These are phyloP conservation scores for Aplochiton taeniatus DNA, from an alignment of 2,797 vertebrate genomes.

Conservation along the genomic window DNA sequence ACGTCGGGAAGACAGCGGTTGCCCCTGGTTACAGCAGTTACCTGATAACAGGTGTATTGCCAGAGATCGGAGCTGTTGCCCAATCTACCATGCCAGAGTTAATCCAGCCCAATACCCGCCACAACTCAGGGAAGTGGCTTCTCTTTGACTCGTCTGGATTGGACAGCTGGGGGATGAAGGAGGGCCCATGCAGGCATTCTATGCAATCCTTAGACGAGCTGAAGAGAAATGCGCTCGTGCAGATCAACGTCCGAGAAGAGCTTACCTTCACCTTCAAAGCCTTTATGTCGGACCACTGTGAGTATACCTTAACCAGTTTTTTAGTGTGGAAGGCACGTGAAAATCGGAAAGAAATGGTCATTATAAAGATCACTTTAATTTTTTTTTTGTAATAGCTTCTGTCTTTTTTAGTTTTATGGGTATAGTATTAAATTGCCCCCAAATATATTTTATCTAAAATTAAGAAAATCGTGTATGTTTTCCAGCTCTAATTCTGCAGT, in stretches of 20 bases:
- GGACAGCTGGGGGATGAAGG: conserved; percentile 14
- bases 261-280: conserved; percentile 28
- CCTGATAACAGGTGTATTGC: conserved; percentile 8
- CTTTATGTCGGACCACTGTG: conserved; percentile 15
- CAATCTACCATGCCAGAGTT: conserved; percentile 14
- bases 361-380: too few species aligned
- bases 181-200: conserved; percentile 19
- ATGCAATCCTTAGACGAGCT: conserved; percentile 20
- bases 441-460: too few species aligned
- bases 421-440: too few species aligned
- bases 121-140: conserved; percentile 9
- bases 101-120: not conserved
- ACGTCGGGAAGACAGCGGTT: conserved; percentile 24
- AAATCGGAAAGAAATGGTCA: too few species aligned
- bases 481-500: conserved; percentile 1
- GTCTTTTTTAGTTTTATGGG: too few species aligned
- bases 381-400: too few species aligned
- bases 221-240: conserved; percentile 12
- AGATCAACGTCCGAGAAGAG: conserved; percentile 19
- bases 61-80: not conserved
- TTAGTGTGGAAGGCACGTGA: too few species aligned
- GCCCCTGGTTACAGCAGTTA: conserved; percentile 20
- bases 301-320: conserved; percentile 1
- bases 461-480: not conserved
- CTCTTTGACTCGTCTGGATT: not conserved